Percentiles rank a stretch among this genome's conserved stretches.
Conservation (phyloP, 2,888 invertebrate species). For the Ectropis crepuscularia region DNA sequence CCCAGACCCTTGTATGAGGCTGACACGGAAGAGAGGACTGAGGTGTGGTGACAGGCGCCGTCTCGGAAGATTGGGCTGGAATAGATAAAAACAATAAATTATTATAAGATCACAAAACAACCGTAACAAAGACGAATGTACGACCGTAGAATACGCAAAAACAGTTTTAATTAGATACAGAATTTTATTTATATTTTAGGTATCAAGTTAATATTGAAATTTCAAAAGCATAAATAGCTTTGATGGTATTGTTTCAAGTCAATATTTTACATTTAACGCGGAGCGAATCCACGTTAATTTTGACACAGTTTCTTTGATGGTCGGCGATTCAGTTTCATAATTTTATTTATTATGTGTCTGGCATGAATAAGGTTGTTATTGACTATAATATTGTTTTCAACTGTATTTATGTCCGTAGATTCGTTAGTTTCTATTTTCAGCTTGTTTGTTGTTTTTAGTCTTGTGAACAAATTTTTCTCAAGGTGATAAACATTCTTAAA, state of each 20-base stretch:
- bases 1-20: slow-evolving; percentile 91
- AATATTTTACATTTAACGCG: slow-evolving; percentile 9
- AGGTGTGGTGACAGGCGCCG: slow-evolving; percentile 91
- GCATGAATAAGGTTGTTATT: slow-evolving; percentile 25
- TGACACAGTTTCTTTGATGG: slow-evolving; percentile 31
- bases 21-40: slow-evolving; percentile 92
- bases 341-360: slow-evolving; percentile 9
- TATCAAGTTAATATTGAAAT: too few species aligned
- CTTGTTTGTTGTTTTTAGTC: slow-evolving; percentile 18
- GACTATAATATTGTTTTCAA: slow-evolving; percentile 15
- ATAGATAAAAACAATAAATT: slow-evolving; percentile 47
- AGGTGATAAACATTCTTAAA: slow-evolving; percentile 4
- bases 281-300: slow-evolving; percentile 9
- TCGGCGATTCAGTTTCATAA: slow-evolving; percentile 10
- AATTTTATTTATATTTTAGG: too few species aligned
- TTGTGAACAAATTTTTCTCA: slow-evolving; percentile 6
- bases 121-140: slow-evolving; percentile 2
- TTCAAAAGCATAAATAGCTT: not conserved
- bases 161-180: too few species aligned
- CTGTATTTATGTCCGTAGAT: slow-evolving; percentile 17
- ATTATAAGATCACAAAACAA: slow-evolving; percentile 5
- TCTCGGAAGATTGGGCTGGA: slow-evolving; percentile 90
- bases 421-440: slow-evolving; percentile 12
- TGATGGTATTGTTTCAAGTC: not conserved
- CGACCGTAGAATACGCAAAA: too few species aligned